phyloP scores from a whole-genome alignment of 2,797 vertebrate genomes.

The Gambusia yucatana region DNA sequence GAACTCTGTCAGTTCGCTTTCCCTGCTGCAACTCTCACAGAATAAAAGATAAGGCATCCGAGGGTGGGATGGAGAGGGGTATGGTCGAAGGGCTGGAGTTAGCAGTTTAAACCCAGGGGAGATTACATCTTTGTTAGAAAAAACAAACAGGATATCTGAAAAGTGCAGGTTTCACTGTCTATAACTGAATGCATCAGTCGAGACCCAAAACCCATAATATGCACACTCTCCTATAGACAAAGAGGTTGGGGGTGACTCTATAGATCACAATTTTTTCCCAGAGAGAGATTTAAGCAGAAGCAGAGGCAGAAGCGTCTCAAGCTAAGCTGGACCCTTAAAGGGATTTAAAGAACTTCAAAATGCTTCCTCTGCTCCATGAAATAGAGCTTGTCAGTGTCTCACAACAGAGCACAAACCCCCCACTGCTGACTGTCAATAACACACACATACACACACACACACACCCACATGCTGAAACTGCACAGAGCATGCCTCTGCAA shows the following conservation, averaged over 20 bases:
- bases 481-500: slow-evolving; percentile 48
- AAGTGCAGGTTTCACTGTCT: background rate
- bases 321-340: slow-evolving; percentile 71
- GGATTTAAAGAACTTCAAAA: slow-evolving; percentile 80
- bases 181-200: slow-evolving; percentile 14
- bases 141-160: background rate
- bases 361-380: slow-evolving; percentile 77
- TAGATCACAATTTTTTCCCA: slow-evolving; percentile 39
- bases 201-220: slow-evolving; percentile 7
- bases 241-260: background rate
- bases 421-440: slow-evolving; percentile 65
- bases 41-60: slow-evolving; percentile 45
- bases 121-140: background rate
- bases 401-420: slow-evolving; percentile 60
- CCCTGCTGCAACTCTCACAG: slow-evolving; percentile 37
- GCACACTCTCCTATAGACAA: background rate
- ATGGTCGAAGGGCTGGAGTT: slow-evolving; percentile 7
- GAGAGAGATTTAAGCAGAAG: slow-evolving; percentile 51
- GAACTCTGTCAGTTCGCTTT: slow-evolving; percentile 65
- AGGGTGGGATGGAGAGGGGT: background rate
- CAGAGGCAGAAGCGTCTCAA: slow-evolving; percentile 53
- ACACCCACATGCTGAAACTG: slow-evolving; percentile 23
- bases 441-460: slow-evolving; percentile 14
- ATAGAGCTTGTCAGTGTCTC: slow-evolving; percentile 77
- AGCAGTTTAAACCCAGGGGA: background rate